Evolutionary conservation across 2,113 vertebrate species (phyloP), one percentile per base, ranked within the genome.

Genomic region (Eubucco bourcierii): DNA sequence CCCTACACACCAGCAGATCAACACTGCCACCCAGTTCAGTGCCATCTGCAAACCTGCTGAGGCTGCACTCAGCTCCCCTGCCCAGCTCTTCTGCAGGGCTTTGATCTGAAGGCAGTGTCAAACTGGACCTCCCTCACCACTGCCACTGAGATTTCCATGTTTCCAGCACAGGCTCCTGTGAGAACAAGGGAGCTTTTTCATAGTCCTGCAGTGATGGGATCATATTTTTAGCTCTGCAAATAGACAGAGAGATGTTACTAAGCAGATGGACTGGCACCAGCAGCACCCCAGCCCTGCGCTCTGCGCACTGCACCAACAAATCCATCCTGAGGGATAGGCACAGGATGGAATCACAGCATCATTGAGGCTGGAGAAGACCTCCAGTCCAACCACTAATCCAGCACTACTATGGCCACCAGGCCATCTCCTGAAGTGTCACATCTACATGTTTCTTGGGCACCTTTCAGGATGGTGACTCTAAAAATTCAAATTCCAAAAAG

Each of bases 191-290:
- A 13, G 1, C 90, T 94, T 85, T 74, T 5, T 71, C 31, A 56
- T 28, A 64, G 47, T 33, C 33, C 87, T 77, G 33, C 12, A 75
- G 24, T 58, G 47, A 31, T 60, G 6, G 52, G 23, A 71, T 77
- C 28, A 34, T 83, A 90, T 87, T 91, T 92, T 91, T 91, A 91
- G 53, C 73, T 66, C 80, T 87, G 72, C 64, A 89, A 92, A 95
- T 84, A 73, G 15, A 73, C 46, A 84, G 75, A 39, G 53, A 73
- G 13, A 41, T 91, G 76, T 93, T 90, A 74, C 14, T 68, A 79
- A 82, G 10, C 15, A 52, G 79, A 60, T 37, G 66, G 33, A 94
- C 90, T 78, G 68, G 67, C 27, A 82, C 74, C 85, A 53, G 7
- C 74, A 27, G 18, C 47, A 80, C 66, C 71, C 90, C 47, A 34